These are phyloP conservation scores for Hypomecis punctinalis DNA, from an alignment of 2,888 invertebrate genomes.

Conservation along the genomic window DNA sequence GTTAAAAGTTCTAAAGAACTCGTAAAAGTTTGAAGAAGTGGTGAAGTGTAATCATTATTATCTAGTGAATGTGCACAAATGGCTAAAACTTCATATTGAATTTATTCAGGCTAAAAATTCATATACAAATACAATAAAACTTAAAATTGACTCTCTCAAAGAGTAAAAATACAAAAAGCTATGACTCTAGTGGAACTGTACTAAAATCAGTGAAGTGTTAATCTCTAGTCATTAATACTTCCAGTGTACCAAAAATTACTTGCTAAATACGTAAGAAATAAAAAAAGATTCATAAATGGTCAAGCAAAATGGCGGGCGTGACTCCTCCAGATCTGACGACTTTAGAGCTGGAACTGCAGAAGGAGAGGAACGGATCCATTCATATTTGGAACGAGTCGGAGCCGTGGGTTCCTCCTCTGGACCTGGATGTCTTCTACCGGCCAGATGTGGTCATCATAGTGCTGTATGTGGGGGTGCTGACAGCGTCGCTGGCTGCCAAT, in stretches of 20 bases:
- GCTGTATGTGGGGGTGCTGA: conserved; percentile 87
- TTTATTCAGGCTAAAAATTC: too few relatives aligned
- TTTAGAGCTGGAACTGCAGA: conserved; percentile 18
- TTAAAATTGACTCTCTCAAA: too few relatives aligned
- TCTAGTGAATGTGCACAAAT: too few relatives aligned
- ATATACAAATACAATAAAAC: too few relatives aligned
- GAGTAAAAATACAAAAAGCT: too few relatives aligned
- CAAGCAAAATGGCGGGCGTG: conserved; percentile 22
- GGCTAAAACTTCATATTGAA: too few relatives aligned
- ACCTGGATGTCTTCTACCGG: conserved; percentile 72
- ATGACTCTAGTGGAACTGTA: too few relatives aligned
- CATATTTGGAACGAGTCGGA: conserved; percentile 59
- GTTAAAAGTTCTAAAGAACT: too few relatives aligned
- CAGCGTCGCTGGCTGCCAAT: conserved; percentile 87
- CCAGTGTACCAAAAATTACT: not conserved
- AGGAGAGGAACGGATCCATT: conserved; percentile 46
- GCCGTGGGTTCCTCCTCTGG: conserved; percentile 59
- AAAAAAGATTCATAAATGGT: conserved; percentile 8
- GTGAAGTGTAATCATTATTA: too few relatives aligned
- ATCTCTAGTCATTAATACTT: too few relatives aligned
- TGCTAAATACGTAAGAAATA: not conserved
- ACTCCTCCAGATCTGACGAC: conserved; percentile 23
- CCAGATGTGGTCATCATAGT: conserved; percentile 84
- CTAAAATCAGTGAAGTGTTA: not conserved
- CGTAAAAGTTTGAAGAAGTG: too few relatives aligned